Percentiles rank a stretch among this genome's conserved stretches.
Evolutionary conservation across 2,797 vertebrate species (phyloP).

Genomic region (Darevskia mixta): DNA sequence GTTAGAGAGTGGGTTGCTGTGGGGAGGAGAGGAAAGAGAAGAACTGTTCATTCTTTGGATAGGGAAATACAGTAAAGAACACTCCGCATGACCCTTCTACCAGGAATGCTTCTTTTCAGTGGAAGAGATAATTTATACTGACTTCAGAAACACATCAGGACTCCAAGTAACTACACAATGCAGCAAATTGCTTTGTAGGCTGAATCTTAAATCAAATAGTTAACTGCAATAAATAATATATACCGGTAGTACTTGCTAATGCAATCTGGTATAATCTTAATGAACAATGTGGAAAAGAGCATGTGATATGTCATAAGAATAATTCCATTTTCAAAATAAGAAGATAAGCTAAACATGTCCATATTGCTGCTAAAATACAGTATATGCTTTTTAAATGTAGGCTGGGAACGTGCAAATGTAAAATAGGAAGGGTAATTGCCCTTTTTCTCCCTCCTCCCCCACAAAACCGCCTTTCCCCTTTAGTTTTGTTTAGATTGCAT

Average conservation of each 20-base stretch:
- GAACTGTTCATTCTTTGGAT: no score
- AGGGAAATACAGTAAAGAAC: no score
- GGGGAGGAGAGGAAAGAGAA: no score
- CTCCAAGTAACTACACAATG: neutral
- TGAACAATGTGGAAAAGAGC: neutral
- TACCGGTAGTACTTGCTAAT: neutral
- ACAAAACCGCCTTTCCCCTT: no score
- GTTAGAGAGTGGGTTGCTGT: no score
- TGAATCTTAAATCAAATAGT: neutral
- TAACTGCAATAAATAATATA: neutral
- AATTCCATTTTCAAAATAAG: neutral
- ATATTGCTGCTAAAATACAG: neutral
- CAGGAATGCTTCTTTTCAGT: neutral
- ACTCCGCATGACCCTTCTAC: neutral
- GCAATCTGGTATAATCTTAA: neutral
- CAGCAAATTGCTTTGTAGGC: neutral
- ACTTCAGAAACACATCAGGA: neutral
- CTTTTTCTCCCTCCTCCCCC: no score
- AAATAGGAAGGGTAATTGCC: neutral
- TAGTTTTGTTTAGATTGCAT: no score
- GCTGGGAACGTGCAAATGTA: neutral
- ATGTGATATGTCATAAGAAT: neutral
- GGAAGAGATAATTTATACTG: neutral
- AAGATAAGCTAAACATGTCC: neutral
- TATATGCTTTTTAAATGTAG: neutral